phyloP scores from a whole-genome alignment of 2,113 vertebrate species.

The Hiodon tergisus region DNA sequence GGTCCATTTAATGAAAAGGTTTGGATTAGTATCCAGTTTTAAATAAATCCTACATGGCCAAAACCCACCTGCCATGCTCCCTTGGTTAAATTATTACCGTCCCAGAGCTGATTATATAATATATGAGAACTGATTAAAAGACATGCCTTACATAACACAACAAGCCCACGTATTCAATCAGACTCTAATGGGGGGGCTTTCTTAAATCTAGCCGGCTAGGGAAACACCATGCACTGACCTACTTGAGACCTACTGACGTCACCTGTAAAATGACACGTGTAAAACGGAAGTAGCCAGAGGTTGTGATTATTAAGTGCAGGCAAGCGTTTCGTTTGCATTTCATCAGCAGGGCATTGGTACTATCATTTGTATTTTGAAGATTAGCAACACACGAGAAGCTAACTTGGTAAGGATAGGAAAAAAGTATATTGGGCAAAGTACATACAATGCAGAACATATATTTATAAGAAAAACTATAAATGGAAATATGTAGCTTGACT shows the following conservation, averaged over 20 bases:
- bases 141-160: slow-evolving; percentile 32
- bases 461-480: too few relatives aligned
- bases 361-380: too few relatives aligned
- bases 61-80: slow-evolving; percentile 16
- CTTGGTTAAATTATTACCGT: slow-evolving; percentile 8
- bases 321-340: too few relatives aligned
- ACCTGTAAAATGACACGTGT: background rate
- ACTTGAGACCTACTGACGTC: background rate
- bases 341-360: too few relatives aligned
- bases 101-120: slow-evolving; percentile 16
- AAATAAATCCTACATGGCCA: background rate
- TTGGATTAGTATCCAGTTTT: background rate
- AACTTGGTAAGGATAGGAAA: too few relatives aligned
- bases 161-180: background rate
- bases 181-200: background rate
- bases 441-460: too few relatives aligned
- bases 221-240: background rate
- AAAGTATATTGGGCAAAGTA: too few relatives aligned
- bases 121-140: background rate
- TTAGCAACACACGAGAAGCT: too few relatives aligned
- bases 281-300: background rate
- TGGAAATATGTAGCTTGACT: too few relatives aligned
- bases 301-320: background rate
- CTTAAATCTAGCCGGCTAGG: background rate
- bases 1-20: too few relatives aligned